Percentiles rank a stretch among this genome's conserved stretches.
These are phyloP conservation scores for Sturmia bella DNA, from an alignment of 2,888 invertebrate genomes.

Conservation along the genomic window DNA sequence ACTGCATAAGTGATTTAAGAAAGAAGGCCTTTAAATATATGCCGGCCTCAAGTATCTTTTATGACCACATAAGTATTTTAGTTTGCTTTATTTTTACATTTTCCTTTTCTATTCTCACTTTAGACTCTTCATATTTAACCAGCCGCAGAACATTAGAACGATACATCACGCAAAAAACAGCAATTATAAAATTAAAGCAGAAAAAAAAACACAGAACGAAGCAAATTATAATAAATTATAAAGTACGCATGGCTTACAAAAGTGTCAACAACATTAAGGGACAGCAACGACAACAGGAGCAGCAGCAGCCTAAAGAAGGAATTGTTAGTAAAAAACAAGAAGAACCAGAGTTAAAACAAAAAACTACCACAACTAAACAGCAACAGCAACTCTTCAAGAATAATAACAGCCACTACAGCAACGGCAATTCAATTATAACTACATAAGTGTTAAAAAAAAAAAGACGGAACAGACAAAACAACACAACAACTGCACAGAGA, in stretches of 20 bases:
- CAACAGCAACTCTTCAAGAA: constrained; percentile 57
- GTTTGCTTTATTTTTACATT: not conserved
- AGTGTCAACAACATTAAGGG: constrained; percentile 64
- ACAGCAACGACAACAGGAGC: constrained; percentile 44
- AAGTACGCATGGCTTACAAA: constrained; percentile 64
- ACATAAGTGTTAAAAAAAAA: constrained; percentile 58
- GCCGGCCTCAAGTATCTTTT: not conserved
- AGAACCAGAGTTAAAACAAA: constrained; percentile 24
- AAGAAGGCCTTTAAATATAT: constrained; percentile 16
- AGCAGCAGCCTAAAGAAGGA: constrained; percentile 28
- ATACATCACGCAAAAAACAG: constrained; percentile 43
- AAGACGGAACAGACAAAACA: constrained; percentile 27
- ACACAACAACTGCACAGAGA: constrained; percentile 3
- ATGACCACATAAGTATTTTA: not conserved
- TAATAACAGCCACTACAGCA: constrained; percentile 53
- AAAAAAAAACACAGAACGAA: constrained; percentile 5
- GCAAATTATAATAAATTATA: constrained; percentile 32
- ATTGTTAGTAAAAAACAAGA: constrained; percentile 41
- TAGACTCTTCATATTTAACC: constrained; percentile 29
- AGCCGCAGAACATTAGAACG: constrained; percentile 56
- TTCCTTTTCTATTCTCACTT: not conserved
- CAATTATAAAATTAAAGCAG: constrained; percentile 26
- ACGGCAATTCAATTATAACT: constrained; percentile 41
- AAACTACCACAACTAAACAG: constrained; percentile 33
- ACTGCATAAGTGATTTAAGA: not conserved